phyloP scores from a whole-genome alignment of 2,888 invertebrate species.

The Ecliptopera silaceata region DNA sequence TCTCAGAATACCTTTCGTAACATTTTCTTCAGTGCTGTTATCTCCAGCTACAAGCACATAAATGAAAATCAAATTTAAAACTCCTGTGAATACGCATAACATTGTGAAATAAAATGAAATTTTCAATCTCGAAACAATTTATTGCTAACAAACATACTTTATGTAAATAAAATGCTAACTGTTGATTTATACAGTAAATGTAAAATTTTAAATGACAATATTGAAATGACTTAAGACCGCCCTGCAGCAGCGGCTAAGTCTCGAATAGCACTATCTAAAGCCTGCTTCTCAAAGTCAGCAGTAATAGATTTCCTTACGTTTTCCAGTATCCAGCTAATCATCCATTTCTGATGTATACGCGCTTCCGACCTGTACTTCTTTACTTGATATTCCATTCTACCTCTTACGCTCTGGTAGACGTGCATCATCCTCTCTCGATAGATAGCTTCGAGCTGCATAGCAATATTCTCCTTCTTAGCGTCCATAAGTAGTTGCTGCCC shows the following conservation, averaged over 20 bases:
- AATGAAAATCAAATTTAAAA: conserved; percentile 11
- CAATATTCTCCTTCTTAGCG: conserved; percentile 95
- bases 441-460: conserved; percentile 95
- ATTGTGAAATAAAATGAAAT: conserved; percentile 10
- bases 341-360: conserved; percentile 94
- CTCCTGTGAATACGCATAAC: not conserved
- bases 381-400: conserved; percentile 94
- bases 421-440: conserved; percentile 86
- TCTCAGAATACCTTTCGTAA: not conserved
- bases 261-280: conserved; percentile 91
- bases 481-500: conserved; percentile 89
- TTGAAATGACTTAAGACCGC: conserved; percentile 12
- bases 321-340: conserved; percentile 95
- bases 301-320: conserved; percentile 90
- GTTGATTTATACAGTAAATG: not conserved
- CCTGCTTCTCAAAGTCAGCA: conserved; percentile 93
- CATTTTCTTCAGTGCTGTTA: not conserved
- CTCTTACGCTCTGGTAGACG: conserved; percentile 85
- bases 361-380: conserved; percentile 89
- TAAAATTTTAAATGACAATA: not conserved
- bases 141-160: conserved; percentile 3
- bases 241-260: conserved; percentile 89
- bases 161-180: conserved; percentile 3
- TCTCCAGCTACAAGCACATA: not conserved
- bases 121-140: conserved; percentile 12